Evolutionary conservation across 1,140 invertebrate species (phyloP).

Genomic region (Mesaphorura yosii): DNA sequence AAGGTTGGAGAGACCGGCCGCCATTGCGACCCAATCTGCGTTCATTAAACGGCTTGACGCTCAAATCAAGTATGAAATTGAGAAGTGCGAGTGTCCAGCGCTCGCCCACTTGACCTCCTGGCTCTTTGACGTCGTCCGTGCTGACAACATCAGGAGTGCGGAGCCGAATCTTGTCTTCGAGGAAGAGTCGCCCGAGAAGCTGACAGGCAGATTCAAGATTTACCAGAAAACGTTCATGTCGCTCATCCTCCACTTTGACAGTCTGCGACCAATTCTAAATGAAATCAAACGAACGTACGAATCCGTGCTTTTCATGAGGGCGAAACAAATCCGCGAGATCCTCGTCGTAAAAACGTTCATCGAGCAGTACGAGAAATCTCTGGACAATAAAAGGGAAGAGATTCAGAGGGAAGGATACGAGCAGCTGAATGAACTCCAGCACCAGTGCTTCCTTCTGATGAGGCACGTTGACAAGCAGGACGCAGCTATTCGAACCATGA

Average conservation of each 20-base stretch:
- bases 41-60: conserved; percentile 1
- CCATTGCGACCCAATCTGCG: conserved; percentile 11
- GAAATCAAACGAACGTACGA: conserved; percentile 29
- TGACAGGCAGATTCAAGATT: conserved; percentile 17
- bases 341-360: conserved; percentile 11
- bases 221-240: conserved; percentile 20
- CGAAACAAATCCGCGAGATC: conserved; percentile 12
- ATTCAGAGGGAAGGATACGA: conserved; percentile 10
- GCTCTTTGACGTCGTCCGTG: not conserved
- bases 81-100: not conserved
- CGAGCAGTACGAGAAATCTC: conserved; percentile 3
- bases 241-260: conserved; percentile 22
- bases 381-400: conserved; percentile 12
- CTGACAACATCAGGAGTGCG: not conserved
- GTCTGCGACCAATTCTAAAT: conserved; percentile 11
- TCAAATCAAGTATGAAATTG: not conserved
- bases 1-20: conserved; percentile 8
- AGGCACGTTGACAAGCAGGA: conserved; percentile 23
- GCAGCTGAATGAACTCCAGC: conserved; percentile 12
- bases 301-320: conserved; percentile 10
- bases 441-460: conserved; percentile 17
- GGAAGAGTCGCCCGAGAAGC: conserved; percentile 15
- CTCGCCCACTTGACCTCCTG: conserved; percentile 1
- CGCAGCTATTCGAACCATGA: conserved; percentile 22
- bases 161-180: not conserved